phyloP scores from a whole-genome alignment of 2,888 invertebrate species.

The Mermis nigrescens region DNA sequence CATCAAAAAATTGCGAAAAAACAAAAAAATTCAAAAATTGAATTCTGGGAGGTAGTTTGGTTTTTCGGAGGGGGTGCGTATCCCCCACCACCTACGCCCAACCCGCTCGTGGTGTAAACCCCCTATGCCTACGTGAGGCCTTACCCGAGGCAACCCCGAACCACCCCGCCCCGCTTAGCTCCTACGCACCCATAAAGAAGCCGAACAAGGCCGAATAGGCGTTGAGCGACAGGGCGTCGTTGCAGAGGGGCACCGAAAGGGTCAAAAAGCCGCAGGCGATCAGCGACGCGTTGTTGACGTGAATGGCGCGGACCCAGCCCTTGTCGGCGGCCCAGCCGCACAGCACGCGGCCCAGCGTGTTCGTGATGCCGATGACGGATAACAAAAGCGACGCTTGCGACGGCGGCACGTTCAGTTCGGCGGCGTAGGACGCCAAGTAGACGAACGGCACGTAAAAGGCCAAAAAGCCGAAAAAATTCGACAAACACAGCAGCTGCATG shows the following conservation, averaged over 20 bases:
- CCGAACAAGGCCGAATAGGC: slow-evolving; percentile 65
- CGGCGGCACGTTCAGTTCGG: slow-evolving; percentile 15
- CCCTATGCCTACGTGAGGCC: no score
- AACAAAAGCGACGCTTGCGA: slow-evolving; percentile 21
- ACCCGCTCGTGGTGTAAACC: no score
- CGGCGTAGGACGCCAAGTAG: slow-evolving; percentile 38
- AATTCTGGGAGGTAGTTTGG: no score
- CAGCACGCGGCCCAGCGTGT: slow-evolving; percentile 64
- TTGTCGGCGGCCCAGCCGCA: slow-evolving; percentile 48
- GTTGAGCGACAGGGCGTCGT: slow-evolving; percentile 51
- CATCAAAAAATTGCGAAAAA: no score
- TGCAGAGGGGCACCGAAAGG: slow-evolving; percentile 53
- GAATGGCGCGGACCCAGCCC: slow-evolving; percentile 48
- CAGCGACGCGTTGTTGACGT: slow-evolving; percentile 69
- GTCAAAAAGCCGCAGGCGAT: slow-evolving; percentile 72
- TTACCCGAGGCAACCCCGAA: no score
- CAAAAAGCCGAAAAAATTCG: slow-evolving; percentile 82
- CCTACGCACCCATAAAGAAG: slow-evolving; percentile 50
- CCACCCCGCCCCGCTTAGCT: no score
- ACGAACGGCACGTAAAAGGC: slow-evolving; percentile 86
- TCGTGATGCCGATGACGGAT: slow-evolving; percentile 44
- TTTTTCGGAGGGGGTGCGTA: no score
- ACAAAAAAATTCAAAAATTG: no score
- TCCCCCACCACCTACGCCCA: no score
- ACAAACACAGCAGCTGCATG: slow-evolving; percentile 68